Evolutionary conservation across 2,113 vertebrate genomes (phyloP).

Genomic region (Trogon melanurus): DNA sequence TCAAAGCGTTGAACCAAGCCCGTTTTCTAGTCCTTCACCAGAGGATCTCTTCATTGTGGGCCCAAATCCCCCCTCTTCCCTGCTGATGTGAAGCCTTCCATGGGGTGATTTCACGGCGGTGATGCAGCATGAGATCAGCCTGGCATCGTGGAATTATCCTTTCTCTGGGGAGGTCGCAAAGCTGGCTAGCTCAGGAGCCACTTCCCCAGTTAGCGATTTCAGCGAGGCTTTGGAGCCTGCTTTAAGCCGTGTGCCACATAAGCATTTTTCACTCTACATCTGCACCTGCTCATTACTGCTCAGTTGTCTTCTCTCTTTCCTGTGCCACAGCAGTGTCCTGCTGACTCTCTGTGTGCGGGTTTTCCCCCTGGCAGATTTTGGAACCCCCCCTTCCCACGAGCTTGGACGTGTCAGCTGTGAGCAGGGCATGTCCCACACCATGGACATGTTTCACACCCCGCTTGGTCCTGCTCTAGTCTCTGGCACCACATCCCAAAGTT

Average conservation of each 20-base stretch:
- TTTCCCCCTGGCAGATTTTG: background rate
- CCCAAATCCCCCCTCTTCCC: background rate
- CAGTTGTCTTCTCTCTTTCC: background rate
- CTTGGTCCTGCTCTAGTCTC: background rate
- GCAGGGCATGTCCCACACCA: background rate
- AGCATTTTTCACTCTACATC: background rate
- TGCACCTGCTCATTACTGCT: constrained; percentile 19
- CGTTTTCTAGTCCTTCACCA: background rate
- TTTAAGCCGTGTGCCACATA: background rate
- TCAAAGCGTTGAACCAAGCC: background rate
- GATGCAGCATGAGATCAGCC: background rate
- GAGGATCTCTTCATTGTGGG: background rate
- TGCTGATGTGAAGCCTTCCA: background rate
- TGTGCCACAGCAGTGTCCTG: background rate
- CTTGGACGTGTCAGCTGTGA: background rate
- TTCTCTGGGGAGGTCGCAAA: background rate
- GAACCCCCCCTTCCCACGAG: background rate
- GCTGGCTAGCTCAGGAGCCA: background rate
- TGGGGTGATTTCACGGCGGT: background rate
- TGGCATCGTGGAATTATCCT: background rate
- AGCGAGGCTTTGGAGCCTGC: background rate
- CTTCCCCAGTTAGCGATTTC: background rate
- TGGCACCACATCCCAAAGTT: background rate
- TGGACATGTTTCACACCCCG: background rate
- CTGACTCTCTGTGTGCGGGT: background rate